Conservation (phyloP, 2,113 vertebrate genomes). For the Bungarus multicinctus region DNA sequence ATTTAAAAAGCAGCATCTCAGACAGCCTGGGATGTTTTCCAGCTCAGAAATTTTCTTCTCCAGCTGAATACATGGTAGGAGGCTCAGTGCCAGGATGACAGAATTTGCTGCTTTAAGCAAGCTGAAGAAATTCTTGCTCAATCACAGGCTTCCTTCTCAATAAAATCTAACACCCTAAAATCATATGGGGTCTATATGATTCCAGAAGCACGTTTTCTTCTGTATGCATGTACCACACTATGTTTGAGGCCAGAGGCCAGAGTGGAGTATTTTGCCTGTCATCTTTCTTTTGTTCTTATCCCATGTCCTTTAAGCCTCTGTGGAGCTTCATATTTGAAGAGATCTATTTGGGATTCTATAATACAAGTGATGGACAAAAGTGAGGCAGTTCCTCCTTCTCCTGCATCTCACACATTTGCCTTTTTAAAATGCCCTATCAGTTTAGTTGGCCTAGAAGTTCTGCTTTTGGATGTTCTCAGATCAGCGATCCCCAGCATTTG, state of each 20-base stretch:
- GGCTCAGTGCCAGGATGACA: constrained; percentile 6
- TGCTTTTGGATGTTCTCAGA: neutral
- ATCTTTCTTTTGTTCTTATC: neutral
- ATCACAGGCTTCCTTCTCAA: neutral
- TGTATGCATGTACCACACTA: neutral
- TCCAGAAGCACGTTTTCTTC: neutral
- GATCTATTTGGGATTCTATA: neutral
- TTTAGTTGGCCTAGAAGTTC: neutral
- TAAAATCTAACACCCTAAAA: neutral
- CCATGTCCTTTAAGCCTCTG: neutral
- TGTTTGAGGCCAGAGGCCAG: neutral
- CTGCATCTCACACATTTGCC: neutral
- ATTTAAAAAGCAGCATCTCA: neutral
- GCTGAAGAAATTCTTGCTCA: neutral
- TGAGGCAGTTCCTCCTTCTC: neutral
- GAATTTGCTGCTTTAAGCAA: neutral
- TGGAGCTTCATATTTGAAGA: neutral
- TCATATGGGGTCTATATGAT: neutral
- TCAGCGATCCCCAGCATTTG: neutral
- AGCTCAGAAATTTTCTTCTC: constrained; percentile 17
- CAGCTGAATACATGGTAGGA: constrained; percentile 4
- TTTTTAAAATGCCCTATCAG: too few species aligned
- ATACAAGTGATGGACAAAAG: neutral
- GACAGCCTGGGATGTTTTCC: constrained; percentile 24
- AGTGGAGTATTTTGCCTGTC: neutral